A percentile compares a stretch with the other conserved stretches of the same genome.
Conservation (phyloP, 35 echinoderm and acorn worm genomes). For the Amphiura filiformis region DNA sequence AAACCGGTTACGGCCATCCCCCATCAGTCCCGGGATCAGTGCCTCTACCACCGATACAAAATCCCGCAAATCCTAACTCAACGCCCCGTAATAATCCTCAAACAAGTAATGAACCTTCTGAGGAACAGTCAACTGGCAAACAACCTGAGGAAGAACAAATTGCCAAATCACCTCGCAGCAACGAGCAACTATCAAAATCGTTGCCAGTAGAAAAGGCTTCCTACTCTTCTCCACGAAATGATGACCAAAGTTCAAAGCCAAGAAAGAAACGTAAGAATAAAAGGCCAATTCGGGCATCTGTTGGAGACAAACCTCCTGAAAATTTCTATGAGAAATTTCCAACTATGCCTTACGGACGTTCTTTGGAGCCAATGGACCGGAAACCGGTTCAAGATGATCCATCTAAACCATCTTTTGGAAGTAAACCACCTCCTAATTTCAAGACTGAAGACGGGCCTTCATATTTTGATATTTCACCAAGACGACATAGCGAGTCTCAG, state of each 20-base stretch:
- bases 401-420: background rate
- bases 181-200: too few species aligned
- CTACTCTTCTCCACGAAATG: background rate
- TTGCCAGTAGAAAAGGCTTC: too few species aligned
- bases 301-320: background rate
- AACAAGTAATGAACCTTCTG: too few species aligned
- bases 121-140: too few species aligned
- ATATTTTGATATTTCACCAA: background rate
- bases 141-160: too few species aligned
- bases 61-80: too few species aligned
- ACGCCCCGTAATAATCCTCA: too few species aligned
- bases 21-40: too few species aligned
- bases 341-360: slow-evolving; percentile 1
- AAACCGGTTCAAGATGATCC: slow-evolving; percentile 17
- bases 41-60: too few species aligned
- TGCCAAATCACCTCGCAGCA: too few species aligned
- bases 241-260: background rate
- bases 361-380: background rate
- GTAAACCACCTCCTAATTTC: background rate
- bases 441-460: background rate
- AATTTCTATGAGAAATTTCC: background rate
- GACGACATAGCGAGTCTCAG: background rate
- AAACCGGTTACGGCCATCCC: too few species aligned
- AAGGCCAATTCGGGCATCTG: background rate
- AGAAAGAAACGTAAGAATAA: background rate